phyloP scores from a whole-genome alignment of 2,888 invertebrate genomes.

The Orthosia gothica region DNA sequence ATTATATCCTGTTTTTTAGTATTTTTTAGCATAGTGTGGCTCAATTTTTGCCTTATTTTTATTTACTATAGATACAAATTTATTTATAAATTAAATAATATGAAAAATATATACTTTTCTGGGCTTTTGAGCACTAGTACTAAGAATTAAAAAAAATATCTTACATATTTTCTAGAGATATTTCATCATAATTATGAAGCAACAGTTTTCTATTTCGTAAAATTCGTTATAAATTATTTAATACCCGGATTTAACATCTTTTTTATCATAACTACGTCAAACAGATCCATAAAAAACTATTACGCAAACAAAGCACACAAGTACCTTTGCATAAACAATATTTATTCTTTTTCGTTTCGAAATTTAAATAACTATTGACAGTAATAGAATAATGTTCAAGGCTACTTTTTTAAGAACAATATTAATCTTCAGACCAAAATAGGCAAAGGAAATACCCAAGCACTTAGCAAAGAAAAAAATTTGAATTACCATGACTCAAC shows the following conservation, averaged over 20 bases:
- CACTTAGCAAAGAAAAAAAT: constrained; percentile 60
- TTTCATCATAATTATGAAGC: constrained; percentile 21
- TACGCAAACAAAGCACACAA: constrained; percentile 34
- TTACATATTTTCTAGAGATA: background rate
- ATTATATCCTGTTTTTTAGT: background rate
- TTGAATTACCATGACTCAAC: constrained; percentile 65
- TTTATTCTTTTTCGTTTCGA: constrained; percentile 51
- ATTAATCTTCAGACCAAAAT: constrained; percentile 37
- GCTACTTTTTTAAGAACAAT: constrained; percentile 48
- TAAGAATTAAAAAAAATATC: background rate
- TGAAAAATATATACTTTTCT: background rate
- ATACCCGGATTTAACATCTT: constrained; percentile 46
- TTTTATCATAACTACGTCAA: constrained; percentile 54
- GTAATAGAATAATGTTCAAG: constrained; percentile 56
- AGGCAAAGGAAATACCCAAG: constrained; percentile 62
- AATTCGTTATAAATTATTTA: constrained; percentile 14
- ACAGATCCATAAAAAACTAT: constrained; percentile 21
- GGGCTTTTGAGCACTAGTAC: background rate
- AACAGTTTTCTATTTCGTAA: constrained; percentile 16
- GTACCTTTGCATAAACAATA: constrained; percentile 20
- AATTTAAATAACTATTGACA: constrained; percentile 58
- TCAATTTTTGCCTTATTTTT: no score
- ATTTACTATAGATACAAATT: no score
- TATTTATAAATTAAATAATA: background rate
- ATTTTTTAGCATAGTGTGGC: background rate